A percentile compares a stretch with the other conserved stretches of the same genome.
Evolutionary conservation across 2,113 vertebrate species (phyloP).

Genomic region (Dinomys branickii): DNA sequence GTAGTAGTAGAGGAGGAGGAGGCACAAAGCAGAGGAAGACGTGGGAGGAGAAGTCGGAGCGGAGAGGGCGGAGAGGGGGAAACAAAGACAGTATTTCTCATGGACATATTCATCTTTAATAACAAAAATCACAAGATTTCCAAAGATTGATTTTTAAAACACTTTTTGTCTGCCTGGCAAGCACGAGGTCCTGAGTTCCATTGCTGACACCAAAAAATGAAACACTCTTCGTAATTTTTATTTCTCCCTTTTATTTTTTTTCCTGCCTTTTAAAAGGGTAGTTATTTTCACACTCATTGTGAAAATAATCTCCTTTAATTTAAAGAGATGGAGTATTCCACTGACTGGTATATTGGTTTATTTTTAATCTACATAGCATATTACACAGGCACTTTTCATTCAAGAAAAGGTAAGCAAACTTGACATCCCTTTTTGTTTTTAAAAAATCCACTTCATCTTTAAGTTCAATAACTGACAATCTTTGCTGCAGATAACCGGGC

Average conservation of each 20-base stretch:
- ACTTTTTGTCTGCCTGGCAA: background rate
- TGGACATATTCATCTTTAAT: background rate
- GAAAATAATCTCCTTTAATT: slow-evolving; percentile 13
- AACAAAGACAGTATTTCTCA: background rate
- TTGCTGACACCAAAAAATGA: too few species aligned
- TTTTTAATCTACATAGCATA: slow-evolving; percentile 15
- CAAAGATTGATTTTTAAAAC: background rate
- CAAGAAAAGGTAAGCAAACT: background rate
- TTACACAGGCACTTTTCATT: background rate
- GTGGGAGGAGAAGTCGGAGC: too few species aligned
- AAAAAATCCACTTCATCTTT: background rate
- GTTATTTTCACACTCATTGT: background rate
- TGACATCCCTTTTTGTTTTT: background rate
- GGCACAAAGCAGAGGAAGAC: too few species aligned
- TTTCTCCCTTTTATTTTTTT: background rate
- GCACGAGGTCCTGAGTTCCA: too few species aligned
- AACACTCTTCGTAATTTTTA: background rate
- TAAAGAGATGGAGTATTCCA: background rate
- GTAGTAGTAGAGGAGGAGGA: background rate
- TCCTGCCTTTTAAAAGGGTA: background rate
- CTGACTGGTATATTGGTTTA: background rate
- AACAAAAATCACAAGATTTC: background rate
- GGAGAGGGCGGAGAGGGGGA: background rate
- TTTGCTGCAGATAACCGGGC: background rate
- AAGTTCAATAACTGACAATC: background rate